Conservation (phyloP, 2,797 vertebrate species). For the Chloroceryle inda region DNA sequence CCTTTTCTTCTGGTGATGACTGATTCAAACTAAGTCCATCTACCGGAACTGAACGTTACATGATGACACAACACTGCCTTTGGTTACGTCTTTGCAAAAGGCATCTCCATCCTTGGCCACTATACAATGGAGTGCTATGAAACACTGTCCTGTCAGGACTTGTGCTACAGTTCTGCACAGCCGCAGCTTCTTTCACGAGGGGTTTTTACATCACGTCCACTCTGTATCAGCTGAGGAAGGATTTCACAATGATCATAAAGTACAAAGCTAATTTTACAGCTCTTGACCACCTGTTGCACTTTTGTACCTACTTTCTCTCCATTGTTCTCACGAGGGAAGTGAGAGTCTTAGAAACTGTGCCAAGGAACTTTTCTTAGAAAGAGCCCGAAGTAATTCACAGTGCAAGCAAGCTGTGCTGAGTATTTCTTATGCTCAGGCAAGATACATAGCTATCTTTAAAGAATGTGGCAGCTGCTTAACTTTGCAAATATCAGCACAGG, state of each 20-base stretch:
- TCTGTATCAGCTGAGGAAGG: background rate
- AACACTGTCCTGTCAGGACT: background rate
- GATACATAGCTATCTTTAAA: background rate
- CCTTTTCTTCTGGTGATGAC: background rate
- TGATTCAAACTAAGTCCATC: background rate
- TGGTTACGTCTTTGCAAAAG: background rate
- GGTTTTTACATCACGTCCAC: background rate
- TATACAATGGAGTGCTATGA: background rate
- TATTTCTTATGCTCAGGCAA: background rate
- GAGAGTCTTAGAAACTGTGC: background rate
- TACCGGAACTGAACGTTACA: background rate
- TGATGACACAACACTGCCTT: background rate
- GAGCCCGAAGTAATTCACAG: background rate
- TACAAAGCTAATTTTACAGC: background rate
- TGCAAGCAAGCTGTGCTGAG: background rate
- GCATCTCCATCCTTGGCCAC: background rate
- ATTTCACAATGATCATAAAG: background rate
- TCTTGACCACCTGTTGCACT: background rate
- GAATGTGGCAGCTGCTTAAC: background rate
- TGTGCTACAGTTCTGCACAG: background rate
- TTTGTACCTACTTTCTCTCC: background rate
- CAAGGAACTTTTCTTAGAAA: conserved; percentile 1
- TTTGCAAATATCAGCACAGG: background rate
- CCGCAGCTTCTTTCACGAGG: background rate
- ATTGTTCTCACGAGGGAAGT: background rate